phyloP scores from a whole-genome alignment of 2,888 invertebrate genomes.

The Drosophila neonasuta region DNA sequence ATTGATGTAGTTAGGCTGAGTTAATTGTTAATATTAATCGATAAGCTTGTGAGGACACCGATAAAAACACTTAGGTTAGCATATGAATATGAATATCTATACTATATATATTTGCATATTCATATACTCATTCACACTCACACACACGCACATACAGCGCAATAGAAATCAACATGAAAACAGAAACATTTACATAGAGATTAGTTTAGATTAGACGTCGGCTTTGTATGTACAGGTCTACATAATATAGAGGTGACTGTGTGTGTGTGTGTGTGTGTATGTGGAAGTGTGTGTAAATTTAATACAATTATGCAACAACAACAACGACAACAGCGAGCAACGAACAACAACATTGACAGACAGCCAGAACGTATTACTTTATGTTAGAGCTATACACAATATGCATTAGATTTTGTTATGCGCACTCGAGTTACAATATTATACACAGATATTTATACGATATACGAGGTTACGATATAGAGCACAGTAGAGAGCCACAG shows the following conservation, averaged over 20 bases:
- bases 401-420: slow-evolving; percentile 47
- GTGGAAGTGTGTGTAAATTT: slow-evolving; percentile 20
- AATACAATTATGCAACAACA: slow-evolving; percentile 56
- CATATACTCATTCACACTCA: slow-evolving; percentile 12
- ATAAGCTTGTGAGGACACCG: slow-evolving; percentile 55
- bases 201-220: slow-evolving; percentile 28
- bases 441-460: slow-evolving; percentile 9
- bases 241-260: background rate
- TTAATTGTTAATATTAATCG: slow-evolving; percentile 31
- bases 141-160: slow-evolving; percentile 20
- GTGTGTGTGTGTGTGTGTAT: slow-evolving; percentile 4
- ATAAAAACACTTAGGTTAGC: slow-evolving; percentile 37
- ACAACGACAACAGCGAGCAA: slow-evolving; percentile 44
- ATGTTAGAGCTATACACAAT: slow-evolving; percentile 54
- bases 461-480: slow-evolving; percentile 30
- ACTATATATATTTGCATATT: slow-evolving; percentile 18
- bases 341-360: slow-evolving; percentile 65
- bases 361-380: slow-evolving; percentile 48
- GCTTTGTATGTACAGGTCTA: slow-evolving; percentile 4
- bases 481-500: slow-evolving; percentile 38
- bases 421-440: slow-evolving; percentile 12
- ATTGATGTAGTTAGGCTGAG: slow-evolving; percentile 10
- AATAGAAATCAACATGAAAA: slow-evolving; percentile 58
- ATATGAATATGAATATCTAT: slow-evolving; percentile 11
- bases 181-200: slow-evolving; percentile 56